A percentile compares a stretch with the other conserved stretches of the same genome.
Evolutionary conservation across 2,797 vertebrate genomes (phyloP).

Genomic region (Chrysocyon brachyurus): DNA sequence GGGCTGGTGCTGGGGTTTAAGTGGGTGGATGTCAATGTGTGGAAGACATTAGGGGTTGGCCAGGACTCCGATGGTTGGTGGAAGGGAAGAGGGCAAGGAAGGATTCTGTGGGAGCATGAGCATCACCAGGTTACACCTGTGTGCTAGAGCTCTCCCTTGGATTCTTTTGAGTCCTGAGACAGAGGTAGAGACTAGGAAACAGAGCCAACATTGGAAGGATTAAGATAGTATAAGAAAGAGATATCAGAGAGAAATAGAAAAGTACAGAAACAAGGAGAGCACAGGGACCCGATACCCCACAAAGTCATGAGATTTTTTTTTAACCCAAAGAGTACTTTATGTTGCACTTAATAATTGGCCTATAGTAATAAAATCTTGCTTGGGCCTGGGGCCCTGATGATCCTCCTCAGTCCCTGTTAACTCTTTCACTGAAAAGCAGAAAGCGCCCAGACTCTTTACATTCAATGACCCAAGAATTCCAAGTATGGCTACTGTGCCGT

Average conservation of each 20-base stretch:
- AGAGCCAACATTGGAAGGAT: conserved; percentile 7
- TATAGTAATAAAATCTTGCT: conserved; percentile 38
- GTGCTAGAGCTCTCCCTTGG: neutral
- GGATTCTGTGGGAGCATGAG: neutral
- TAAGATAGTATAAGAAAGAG: conserved; percentile 14
- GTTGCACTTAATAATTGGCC: conserved; percentile 45
- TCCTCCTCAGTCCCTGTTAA: conserved; percentile 47
- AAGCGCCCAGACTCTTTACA: neutral
- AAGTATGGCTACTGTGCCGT: neutral
- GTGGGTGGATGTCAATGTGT: conserved; percentile 21
- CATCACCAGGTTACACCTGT: neutral
- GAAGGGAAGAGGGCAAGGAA: conserved; percentile 17
- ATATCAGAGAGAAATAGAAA: neutral
- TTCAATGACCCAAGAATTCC: conserved; percentile 11
- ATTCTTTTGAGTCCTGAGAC: neutral
- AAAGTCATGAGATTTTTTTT: conserved; percentile 1
- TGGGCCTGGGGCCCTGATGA: neutral
- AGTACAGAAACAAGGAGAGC: neutral
- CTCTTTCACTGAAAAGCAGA: conserved; percentile 55
- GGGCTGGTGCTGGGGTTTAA: conserved; percentile 16
- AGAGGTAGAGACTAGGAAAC: conserved; percentile 16
- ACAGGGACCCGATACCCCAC: neutral
- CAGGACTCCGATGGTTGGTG: conserved; percentile 31
- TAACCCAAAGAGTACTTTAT: neutral
- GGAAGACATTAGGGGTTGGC: conserved; percentile 6